These are phyloP conservation scores for Micromys minutus DNA, from an alignment of 2,113 vertebrate species.

Conservation along the genomic window DNA sequence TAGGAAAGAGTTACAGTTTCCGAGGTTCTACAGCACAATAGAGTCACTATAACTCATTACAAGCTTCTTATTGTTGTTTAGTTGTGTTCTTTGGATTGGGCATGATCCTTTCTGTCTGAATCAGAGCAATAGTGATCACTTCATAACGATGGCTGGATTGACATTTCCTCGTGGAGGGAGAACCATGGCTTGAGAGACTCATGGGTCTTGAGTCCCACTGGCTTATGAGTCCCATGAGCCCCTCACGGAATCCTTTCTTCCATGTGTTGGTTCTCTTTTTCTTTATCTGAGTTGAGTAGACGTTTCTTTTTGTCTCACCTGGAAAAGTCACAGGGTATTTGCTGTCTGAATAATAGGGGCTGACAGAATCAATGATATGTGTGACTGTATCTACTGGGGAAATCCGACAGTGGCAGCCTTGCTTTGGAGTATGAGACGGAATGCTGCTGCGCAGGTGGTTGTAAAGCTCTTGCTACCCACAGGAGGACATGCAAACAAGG, in stretches of 20 bases:
- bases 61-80: not conserved
- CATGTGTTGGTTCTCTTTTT: not conserved
- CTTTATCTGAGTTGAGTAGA: not conserved
- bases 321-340: not conserved
- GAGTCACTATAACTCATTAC: not conserved
- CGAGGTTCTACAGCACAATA: not conserved
- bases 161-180: not conserved
- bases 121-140: not conserved
- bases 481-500: not conserved
- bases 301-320: not conserved
- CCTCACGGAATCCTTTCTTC: not conserved
- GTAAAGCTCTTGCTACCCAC: not conserved
- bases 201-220: too few relatives aligned
- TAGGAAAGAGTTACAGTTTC: not conserved
- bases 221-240: too few relatives aligned
- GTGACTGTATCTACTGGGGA: not conserved
- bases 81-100: not conserved
- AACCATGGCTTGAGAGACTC: not conserved
- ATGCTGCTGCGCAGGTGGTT: fast-evolving
- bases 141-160: not conserved
- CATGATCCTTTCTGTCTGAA: not conserved
- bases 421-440: not conserved
- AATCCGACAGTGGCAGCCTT: not conserved
- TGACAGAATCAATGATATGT: not conserved
- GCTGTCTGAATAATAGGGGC: not conserved